These are phyloP conservation scores for Nymphalis polychloros DNA, from an alignment of 2,888 invertebrate species.

Conservation along the genomic window DNA sequence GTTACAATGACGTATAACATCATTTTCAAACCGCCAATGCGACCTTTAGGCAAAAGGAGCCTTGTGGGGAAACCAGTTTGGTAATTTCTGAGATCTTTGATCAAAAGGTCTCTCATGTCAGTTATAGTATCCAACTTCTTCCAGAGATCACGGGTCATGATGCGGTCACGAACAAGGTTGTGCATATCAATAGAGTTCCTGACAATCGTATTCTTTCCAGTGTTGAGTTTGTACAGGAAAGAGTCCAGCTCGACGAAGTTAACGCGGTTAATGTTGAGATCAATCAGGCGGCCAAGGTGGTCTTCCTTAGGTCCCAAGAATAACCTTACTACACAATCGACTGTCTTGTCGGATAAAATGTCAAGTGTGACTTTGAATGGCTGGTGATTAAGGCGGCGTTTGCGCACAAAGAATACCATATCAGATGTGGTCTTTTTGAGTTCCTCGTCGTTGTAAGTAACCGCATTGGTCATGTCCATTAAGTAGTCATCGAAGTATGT, in stretches of 20 bases:
- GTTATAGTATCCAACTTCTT: constrained; percentile 82
- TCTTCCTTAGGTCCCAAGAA: constrained; percentile 87
- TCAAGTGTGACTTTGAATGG: constrained; percentile 82
- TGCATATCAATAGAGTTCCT: constrained; percentile 85
- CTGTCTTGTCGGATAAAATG: constrained; percentile 80
- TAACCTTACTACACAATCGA: constrained; percentile 83
- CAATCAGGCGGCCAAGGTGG: constrained; percentile 77
- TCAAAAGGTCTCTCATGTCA: constrained; percentile 59
- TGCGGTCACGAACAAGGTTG: constrained; percentile 84
- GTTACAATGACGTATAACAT: constrained; percentile 84
- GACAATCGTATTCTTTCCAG: constrained; percentile 85
- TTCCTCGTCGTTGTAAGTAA: constrained; percentile 73
- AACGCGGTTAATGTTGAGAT: constrained; percentile 81
- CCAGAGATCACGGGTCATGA: constrained; percentile 84
- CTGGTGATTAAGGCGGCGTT: constrained; percentile 84
- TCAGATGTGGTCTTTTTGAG: constrained; percentile 73
- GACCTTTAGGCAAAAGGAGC: constrained; percentile 87
- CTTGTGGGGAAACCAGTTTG: constrained; percentile 87
- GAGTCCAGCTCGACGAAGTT: constrained; percentile 85
- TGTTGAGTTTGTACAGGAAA: constrained; percentile 82
- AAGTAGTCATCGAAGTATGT: constrained; percentile 87
- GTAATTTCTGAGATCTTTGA: constrained; percentile 67
- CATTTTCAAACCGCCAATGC: constrained; percentile 84
- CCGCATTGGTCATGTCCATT: constrained; percentile 84
- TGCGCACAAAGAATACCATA: constrained; percentile 79